Percentiles rank a stretch among this genome's conserved stretches.
phyloP scores from a whole-genome alignment of 2,888 invertebrate genomes.

The Sarcophaga rosellei region DNA sequence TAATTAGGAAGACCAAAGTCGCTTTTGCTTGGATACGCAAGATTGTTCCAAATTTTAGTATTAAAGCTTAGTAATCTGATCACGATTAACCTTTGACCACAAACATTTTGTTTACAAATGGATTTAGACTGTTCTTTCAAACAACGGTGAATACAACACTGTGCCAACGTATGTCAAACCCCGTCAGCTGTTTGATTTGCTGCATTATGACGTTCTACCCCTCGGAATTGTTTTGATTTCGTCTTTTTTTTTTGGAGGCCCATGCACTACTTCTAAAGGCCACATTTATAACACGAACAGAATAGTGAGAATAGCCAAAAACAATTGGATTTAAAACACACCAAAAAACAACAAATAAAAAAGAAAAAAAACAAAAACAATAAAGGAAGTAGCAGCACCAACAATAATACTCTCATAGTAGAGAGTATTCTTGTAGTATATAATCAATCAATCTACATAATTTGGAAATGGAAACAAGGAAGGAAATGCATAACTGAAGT shows the following conservation, averaged over 20 bases:
- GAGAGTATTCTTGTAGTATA: too few species aligned
- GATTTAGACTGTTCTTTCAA: not conserved
- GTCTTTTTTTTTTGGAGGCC: not conserved
- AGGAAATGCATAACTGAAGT: not conserved
- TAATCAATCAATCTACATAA: too few species aligned
- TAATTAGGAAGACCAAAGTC: too few species aligned
- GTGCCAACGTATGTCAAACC: slow-evolving; percentile 2
- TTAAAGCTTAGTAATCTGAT: too few species aligned
- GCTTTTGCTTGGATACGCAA: too few species aligned
- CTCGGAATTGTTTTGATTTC: slow-evolving; percentile 41
- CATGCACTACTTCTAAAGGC: slow-evolving; percentile 26
- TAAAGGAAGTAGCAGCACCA: slow-evolving; percentile 41
- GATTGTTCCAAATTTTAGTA: too few species aligned
- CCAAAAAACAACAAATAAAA: not conserved
- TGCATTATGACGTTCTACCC: slow-evolving; percentile 55
- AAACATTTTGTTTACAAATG: not conserved
- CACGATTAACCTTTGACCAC: too few species aligned
- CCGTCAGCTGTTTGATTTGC: slow-evolving; percentile 45
- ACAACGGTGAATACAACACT: slow-evolving; percentile 5
- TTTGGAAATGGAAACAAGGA: not conserved
- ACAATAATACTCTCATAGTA: not conserved
- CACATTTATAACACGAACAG: slow-evolving; percentile 41
- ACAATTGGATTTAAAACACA: not conserved
- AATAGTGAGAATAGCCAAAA: not conserved
- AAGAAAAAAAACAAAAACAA: slow-evolving; percentile 22